Conservation (phyloP, 1,140 invertebrate species). For the Ips nitidus region DNA sequence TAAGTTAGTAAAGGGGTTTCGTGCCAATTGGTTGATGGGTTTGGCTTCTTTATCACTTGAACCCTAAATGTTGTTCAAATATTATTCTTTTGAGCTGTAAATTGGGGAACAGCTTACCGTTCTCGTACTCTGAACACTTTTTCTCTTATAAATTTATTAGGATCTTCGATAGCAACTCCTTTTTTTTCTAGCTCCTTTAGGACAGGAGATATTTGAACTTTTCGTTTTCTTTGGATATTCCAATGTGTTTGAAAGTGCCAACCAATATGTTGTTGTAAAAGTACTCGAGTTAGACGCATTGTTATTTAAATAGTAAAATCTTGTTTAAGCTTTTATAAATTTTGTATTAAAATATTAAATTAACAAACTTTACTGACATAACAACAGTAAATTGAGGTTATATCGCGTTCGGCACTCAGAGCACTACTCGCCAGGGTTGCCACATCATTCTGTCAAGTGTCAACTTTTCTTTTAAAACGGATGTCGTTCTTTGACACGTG, state of each 20-base stretch:
- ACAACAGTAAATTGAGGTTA: too few relatives aligned
- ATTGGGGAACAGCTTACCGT: constrained; percentile 2
- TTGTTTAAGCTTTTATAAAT: too few relatives aligned
- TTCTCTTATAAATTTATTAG: constrained; percentile 55
- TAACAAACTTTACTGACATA: too few relatives aligned
- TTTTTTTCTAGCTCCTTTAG: constrained; percentile 56
- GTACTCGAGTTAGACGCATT: constrained; percentile 65
- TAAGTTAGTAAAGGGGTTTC: constrained; percentile 60
- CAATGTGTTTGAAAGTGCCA: constrained; percentile 69
- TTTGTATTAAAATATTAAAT: too few relatives aligned
- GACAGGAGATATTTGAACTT: constrained; percentile 55
- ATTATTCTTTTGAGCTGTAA: constrained; percentile 17
- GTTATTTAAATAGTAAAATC: background rate
- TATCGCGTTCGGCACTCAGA: too few relatives aligned
- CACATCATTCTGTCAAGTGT: too few relatives aligned
- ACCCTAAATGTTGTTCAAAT: constrained; percentile 37
- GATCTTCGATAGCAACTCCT: constrained; percentile 58
- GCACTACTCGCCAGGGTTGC: too few relatives aligned
- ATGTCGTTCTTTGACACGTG: too few relatives aligned
- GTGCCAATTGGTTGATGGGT: constrained; percentile 58
- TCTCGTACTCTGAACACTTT: constrained; percentile 39
- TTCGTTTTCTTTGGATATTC: constrained; percentile 62
- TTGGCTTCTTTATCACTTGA: constrained; percentile 59
- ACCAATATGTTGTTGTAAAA: constrained; percentile 67
- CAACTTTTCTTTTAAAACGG: too few relatives aligned